Percentiles rank a stretch among this genome's conserved stretches.
Conservation (phyloP, 2,797 vertebrate genomes). For the Pseudochaenichthys georgianus region DNA sequence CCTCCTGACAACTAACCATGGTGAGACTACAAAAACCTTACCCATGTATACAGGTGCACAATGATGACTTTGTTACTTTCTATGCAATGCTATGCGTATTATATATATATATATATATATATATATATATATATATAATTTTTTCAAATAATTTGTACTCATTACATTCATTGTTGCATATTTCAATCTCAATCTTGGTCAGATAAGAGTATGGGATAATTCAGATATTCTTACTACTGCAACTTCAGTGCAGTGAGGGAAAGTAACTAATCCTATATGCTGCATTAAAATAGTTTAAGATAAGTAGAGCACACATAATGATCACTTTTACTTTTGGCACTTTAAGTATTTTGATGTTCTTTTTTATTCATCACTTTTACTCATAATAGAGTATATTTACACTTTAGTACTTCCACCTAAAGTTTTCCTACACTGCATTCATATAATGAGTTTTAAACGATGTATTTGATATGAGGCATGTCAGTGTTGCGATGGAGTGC, state of each 20-base stretch:
- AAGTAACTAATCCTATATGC: no score
- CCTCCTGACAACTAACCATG: neutral
- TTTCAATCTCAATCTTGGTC: neutral
- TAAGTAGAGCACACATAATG: no score
- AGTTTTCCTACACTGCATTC: neutral
- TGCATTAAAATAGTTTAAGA: no score
- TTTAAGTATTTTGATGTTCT: no score
- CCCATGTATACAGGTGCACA: neutral
- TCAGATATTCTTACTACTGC: neutral
- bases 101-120: no score
- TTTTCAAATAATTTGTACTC: neutral
- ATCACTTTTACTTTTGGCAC: no score
- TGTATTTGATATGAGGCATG: neutral
- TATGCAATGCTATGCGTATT: no score
- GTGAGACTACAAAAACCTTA: neutral
- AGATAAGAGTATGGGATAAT: neutral
- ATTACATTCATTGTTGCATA: neutral
- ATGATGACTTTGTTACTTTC: neutral
- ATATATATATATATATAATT: no score
- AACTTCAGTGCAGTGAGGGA: no score
- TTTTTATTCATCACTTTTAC: no score
- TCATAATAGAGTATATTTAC: no score
- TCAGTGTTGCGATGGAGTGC: constrained; percentile 1
- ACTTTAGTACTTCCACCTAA: no score
- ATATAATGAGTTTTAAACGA: neutral